Conservation (phyloP, 2,113 vertebrate genomes). For the Amazona vittata region DNA sequence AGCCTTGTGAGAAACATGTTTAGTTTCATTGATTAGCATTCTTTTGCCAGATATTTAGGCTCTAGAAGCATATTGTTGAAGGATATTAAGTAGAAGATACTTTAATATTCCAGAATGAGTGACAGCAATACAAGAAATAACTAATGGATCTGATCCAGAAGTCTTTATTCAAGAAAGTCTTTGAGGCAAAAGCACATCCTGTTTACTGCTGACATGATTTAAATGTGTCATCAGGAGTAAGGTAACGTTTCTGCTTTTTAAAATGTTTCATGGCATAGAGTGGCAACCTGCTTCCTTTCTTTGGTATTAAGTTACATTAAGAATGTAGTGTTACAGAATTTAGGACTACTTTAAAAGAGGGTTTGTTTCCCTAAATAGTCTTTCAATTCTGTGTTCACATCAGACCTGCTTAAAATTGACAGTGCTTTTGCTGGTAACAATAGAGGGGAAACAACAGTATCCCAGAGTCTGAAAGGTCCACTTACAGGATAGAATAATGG, state of each 20-base stretch:
- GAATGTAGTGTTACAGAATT: neutral
- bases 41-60: neutral
- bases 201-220: neutral
- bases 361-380: neutral
- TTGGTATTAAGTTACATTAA: neutral
- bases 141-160: neutral
- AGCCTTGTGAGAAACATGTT: neutral
- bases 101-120: neutral
- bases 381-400: neutral
- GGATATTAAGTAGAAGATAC: neutral
- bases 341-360: neutral
- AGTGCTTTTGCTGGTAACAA: neutral
- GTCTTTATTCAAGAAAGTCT: neutral
- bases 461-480: fast-evolving
- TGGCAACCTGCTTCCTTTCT: neutral
- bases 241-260: neutral
- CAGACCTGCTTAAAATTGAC: neutral
- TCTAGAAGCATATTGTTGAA: neutral
- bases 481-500: neutral
- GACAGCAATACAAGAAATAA: neutral
- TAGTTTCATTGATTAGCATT: neutral
- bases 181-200: neutral
- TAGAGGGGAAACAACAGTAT: neutral
- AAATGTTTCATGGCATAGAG: neutral
- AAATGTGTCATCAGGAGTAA: neutral